phyloP scores from a whole-genome alignment of 2,888 invertebrate genomes.

The Chromoteleia sp. region DNA sequence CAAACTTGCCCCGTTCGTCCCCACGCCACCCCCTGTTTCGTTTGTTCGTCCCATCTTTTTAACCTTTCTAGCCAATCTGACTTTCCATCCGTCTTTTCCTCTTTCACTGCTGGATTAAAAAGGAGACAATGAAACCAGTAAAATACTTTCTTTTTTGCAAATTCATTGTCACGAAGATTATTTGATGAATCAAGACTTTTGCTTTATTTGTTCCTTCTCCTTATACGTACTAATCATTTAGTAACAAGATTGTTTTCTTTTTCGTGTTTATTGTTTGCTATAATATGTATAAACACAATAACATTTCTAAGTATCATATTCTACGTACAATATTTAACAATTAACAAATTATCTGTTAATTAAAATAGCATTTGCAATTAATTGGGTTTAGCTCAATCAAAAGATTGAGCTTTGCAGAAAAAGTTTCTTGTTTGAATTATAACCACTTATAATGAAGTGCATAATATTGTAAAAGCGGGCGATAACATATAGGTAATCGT shows the following conservation, averaged over 20 bases:
- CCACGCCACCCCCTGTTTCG: slow-evolving; percentile 65
- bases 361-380: too few species aligned
- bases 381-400: too few species aligned
- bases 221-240: slow-evolving; percentile 21
- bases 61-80: slow-evolving; percentile 70
- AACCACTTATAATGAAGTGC: too few species aligned
- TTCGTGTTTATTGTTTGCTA: slow-evolving; percentile 9
- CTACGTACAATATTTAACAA: too few species aligned
- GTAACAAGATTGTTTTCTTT: slow-evolving; percentile 7
- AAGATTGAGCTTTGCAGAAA: too few species aligned
- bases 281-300: too few species aligned
- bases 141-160: slow-evolving; percentile 47
- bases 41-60: slow-evolving; percentile 61
- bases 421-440: too few species aligned
- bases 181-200: slow-evolving; percentile 55
- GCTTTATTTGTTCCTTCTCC: slow-evolving; percentile 8
- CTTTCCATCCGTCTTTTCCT: slow-evolving; percentile 43
- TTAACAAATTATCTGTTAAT: too few species aligned
- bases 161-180: slow-evolving; percentile 46
- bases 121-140: slow-evolving; percentile 53
- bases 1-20: slow-evolving; percentile 58
- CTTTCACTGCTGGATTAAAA: slow-evolving; percentile 63
- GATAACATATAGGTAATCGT: too few species aligned
- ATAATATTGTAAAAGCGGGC: too few species aligned
- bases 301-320: too few species aligned